Evolutionary conservation across 2,113 vertebrate genomes (phyloP).

Genomic region (Cariama cristata): DNA sequence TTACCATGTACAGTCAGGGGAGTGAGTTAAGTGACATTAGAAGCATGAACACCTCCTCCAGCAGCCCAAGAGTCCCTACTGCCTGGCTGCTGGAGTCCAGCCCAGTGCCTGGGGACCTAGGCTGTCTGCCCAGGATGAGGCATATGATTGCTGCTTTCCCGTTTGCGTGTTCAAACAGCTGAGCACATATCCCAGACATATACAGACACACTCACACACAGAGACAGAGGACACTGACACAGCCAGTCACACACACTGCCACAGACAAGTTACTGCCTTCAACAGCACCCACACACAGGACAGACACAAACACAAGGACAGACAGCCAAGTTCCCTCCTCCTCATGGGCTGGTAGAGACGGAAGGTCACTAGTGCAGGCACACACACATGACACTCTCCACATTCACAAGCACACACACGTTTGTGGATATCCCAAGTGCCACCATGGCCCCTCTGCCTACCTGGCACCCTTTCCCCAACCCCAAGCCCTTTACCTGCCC

Average conservation of each 20-base stretch:
- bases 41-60: background rate
- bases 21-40: background rate
- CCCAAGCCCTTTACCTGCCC: too few relatives aligned
- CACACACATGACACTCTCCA: background rate
- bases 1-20: background rate
- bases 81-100: background rate
- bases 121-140: too few relatives aligned
- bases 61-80: background rate
- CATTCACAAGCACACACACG: background rate
- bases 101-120: too few relatives aligned
- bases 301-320: background rate
- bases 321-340: background rate
- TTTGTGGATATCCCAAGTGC: background rate
- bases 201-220: background rate
- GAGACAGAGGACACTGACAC: background rate
- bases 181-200: background rate
- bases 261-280: background rate
- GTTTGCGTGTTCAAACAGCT: background rate
- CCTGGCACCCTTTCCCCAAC: fast-evolving
- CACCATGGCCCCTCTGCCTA: background rate
- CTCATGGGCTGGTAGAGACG: background rate
- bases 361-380: background rate
- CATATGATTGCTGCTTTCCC: background rate
- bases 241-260: too few relatives aligned
- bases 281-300: background rate